A percentile compares a stretch with the other conserved stretches of the same genome.
Conservation (phyloP, 2,113 vertebrate genomes). For the Chaetura pelagica region DNA sequence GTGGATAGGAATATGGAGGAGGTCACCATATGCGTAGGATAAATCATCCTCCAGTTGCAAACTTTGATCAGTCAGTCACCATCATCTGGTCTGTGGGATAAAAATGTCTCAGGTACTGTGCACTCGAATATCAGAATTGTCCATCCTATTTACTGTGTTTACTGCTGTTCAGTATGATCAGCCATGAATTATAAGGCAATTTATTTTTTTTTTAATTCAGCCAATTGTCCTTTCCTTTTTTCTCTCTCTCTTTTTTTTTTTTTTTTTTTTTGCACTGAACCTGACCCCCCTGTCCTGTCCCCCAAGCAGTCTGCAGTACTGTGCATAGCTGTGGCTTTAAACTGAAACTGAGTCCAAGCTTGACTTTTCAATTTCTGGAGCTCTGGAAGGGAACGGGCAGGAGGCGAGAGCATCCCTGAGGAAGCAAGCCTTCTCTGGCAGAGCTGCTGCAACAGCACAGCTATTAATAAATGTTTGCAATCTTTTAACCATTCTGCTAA, state of each 20-base stretch:
- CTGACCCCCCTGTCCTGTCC: neutral
- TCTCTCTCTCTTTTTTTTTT: neutral
- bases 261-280: neutral
- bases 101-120: neutral
- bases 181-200: neutral
- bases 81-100: slow-evolving; percentile 18
- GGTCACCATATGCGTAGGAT: neutral
- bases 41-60: slow-evolving; percentile 2
- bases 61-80: neutral
- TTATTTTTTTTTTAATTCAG: neutral
- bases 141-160: neutral
- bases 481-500: slow-evolving; percentile 69
- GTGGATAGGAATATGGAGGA: neutral
- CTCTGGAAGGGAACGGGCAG: neutral
- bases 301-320: neutral
- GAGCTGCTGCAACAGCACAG: slow-evolving; percentile 55
- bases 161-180: neutral
- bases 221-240: neutral
- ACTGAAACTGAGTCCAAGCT: neutral
- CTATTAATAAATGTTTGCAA: slow-evolving; percentile 73
- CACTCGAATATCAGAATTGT: neutral
- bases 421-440: slow-evolving; percentile 38
- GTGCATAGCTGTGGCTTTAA: neutral
- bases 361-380: neutral
- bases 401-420: slow-evolving; percentile 26